Base-by-base conservation (phyloP, 2,797 vertebrate genomes). In the Coreius guichenoti region DNA sequence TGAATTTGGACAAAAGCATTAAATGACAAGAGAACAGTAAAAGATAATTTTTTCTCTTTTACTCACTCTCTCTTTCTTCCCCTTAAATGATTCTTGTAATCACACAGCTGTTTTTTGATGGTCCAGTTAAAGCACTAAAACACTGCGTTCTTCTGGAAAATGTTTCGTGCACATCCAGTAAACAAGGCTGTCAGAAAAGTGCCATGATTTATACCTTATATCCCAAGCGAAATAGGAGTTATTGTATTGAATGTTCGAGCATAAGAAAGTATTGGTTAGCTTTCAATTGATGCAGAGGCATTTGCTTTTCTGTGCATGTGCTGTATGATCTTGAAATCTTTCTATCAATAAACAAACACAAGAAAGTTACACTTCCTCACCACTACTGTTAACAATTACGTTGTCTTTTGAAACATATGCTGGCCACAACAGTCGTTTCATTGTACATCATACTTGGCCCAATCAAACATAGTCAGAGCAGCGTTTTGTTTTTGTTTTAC, bases 301-400 rank as follows among this genome's bases (percentile, higher is more conserved):
- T 70, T 69, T 70, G 33, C 4, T 11, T 82, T 82, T 31, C 23
- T 74, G 39, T 49, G 29, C 56, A 63, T 47, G 14, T 9, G 12
- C 12, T 45, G 23, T n/a, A 36, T 16, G 33, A 65, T 75, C 65
- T 54, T 49, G 21, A 73, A 61, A 45, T 82, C 54, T 74, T 33
- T n/a, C 29, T 36, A 36, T 75, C 23, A 49, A 83, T 75, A 83
- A 63, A 82, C 70, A 82, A 82, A 74, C 56, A 61, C 11, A 61
- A 45, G 36, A 61, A 72, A 45, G 68, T 31, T 73, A 23, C 13
- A 63, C 26, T 74, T 82, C 43, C 69, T 16, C 19, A 19, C 29
- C 43, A 36, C 29, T 51, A 45, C 58, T 67, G 72, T 76, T 83
- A n/a, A 75, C 58, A 83, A 51, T 75, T 67, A n/a, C 1, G 2